Evolutionary conservation across 2,113 vertebrate genomes (phyloP), one percentile per base, ranked within the genome.

Genomic region (Ophiodon elongatus): DNA sequence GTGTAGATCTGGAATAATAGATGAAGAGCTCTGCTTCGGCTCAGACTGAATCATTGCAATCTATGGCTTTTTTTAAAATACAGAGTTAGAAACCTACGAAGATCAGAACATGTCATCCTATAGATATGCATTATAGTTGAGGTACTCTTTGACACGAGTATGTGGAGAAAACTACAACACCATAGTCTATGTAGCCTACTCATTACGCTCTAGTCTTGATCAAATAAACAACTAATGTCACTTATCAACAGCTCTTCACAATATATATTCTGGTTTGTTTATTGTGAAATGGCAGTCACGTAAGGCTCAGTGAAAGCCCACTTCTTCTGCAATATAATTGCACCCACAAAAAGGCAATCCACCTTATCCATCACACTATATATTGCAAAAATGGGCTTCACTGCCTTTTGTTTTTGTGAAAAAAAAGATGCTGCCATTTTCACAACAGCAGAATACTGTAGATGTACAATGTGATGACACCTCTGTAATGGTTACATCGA

Each of bases 251-350:
- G 19, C 41, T 37, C 45, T 25, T 76, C 2, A 14, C 6, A 39
- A 43, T 81, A 82, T 82, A 52, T 27, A 77, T 74, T 72, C 6
- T 78, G 13, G 27, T 72, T 69, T 80, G 45, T 41, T 71, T 62
- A 60, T 37, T 67, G 29, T 50, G 27, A 79, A 78, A 80, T 27
- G 13, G 52, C 25, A 80, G 66, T 25, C 62, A 60, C 29, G 15
- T 68, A 7, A 8, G 41, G 31, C 3, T 41, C 8, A 72, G 45
- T 64, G 5, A 71, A 81, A 73, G 11, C 31, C 8, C 21, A 33
- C 52, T 56, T 80, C 15, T 31, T 72, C 60, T 67, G 29, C 31
- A 47, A 54, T 73, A 76, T 41, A 11, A 65, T 6, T 78, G 21
- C 33, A 31, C 23, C 70, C 29, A 64, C 43, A 67, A 76, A 73